Percentiles rank a stretch among this genome's conserved stretches.
Evolutionary conservation across 2,888 invertebrate species (phyloP).

Genomic region (Lasioglossum calceatum): DNA sequence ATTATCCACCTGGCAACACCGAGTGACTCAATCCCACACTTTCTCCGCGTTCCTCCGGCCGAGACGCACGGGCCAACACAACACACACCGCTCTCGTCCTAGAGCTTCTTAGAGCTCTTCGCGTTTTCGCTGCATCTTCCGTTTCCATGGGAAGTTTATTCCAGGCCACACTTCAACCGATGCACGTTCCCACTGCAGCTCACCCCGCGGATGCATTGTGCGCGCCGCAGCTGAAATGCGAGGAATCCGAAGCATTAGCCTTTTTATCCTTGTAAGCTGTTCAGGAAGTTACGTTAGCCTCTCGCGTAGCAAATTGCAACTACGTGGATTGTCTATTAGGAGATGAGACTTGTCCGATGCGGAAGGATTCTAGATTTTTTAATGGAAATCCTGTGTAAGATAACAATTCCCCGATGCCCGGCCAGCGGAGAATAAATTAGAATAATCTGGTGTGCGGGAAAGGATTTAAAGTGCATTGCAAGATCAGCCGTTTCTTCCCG

Average conservation of each 20-base stretch:
- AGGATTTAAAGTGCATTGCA: not conserved
- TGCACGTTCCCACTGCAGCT: conserved; percentile 6
- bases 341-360: not conserved
- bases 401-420: not conserved
- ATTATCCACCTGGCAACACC: conserved; percentile 28
- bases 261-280: not conserved
- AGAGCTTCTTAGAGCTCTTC: not conserved
- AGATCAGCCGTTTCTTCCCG: not conserved
- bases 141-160: conserved; percentile 8
- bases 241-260: conserved; percentile 3
- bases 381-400: not conserved
- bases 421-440: not conserved
- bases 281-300: conserved; percentile 4
- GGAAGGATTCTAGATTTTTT: not conserved
- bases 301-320: not conserved
- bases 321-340: not conserved
- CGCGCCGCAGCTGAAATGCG: not conserved
- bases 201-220: not conserved
- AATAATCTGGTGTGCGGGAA: not conserved
- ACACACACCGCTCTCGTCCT: not conserved
- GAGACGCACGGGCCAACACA: conserved; percentile 4
- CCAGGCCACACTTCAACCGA: not conserved
- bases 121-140: conserved; percentile 3
- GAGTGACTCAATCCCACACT: conserved; percentile 40
- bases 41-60: conserved; percentile 23